Conservation (phyloP, 2,113 vertebrate genomes). For the Mobula birostris region DNA sequence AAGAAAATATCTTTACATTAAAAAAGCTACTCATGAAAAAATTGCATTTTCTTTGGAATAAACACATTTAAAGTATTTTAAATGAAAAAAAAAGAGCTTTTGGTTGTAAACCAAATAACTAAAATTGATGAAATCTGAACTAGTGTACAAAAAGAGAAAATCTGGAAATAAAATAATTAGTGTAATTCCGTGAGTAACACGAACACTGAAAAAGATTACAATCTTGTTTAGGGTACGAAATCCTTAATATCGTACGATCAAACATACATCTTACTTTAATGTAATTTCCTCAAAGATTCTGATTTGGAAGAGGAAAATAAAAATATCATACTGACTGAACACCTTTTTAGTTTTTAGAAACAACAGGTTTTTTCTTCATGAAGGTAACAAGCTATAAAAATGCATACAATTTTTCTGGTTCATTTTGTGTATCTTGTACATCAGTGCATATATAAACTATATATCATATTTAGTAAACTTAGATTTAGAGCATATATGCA, state of each 20-base stretch:
- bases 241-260: neutral
- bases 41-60: constrained; percentile 11
- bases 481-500: neutral
- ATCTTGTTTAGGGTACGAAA: neutral
- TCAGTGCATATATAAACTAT: neutral
- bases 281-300: neutral
- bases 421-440: neutral
- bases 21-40: constrained; percentile 25
- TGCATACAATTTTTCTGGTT: neutral
- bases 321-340: neutral
- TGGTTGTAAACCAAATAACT: neutral
- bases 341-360: neutral
- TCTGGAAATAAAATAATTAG: neutral
- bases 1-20: neutral
- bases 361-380: neutral
- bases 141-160: neutral
- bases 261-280: neutral
- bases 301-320: neutral
- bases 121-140: neutral
- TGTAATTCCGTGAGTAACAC: neutral
- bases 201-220: neutral
- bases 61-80: neutral
- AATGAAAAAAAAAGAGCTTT: neutral
- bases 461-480: neutral
- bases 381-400: neutral